Evolutionary conservation across 2,113 vertebrate genomes (phyloP).

Genomic region (Reinhardtius hippoglossoides): DNA sequence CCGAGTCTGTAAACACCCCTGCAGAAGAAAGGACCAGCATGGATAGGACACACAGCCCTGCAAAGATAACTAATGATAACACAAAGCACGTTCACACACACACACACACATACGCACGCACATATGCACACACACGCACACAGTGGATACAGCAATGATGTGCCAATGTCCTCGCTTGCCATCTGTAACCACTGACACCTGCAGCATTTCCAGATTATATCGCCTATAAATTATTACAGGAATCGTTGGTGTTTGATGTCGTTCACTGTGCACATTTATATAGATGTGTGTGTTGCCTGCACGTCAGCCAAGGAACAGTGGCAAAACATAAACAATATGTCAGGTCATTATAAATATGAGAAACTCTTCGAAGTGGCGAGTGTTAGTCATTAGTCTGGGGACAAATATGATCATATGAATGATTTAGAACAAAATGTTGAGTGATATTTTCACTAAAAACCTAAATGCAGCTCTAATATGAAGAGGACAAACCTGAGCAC

Average conservation of each 20-base stretch:
- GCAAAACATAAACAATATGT: conserved; percentile 13
- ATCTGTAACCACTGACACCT: no score
- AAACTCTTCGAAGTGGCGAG: background rate
- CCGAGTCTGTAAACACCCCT: conserved; percentile 44
- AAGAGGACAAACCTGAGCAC: no score
- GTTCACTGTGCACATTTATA: background rate
- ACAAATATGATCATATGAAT: background rate
- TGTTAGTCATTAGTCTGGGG: background rate
- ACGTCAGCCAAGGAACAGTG: background rate
- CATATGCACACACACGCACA: no score
- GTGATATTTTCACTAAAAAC: no score
- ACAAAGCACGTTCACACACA: conserved; percentile 15
- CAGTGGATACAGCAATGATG: no score
- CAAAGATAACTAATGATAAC: conserved; percentile 24
- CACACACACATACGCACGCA: no score
- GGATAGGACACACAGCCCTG: background rate
- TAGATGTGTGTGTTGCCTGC: background rate
- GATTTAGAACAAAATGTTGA: no score
- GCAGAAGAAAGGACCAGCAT: conserved; percentile 10
- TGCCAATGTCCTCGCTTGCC: background rate
- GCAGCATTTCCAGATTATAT: background rate
- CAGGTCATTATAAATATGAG: background rate
- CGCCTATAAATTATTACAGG: conserved; percentile 33
- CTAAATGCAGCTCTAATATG: no score
- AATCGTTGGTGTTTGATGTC: conserved; percentile 52